Conservation (phyloP, 1,140 invertebrate genomes). For the Bombus pyrosoma region DNA sequence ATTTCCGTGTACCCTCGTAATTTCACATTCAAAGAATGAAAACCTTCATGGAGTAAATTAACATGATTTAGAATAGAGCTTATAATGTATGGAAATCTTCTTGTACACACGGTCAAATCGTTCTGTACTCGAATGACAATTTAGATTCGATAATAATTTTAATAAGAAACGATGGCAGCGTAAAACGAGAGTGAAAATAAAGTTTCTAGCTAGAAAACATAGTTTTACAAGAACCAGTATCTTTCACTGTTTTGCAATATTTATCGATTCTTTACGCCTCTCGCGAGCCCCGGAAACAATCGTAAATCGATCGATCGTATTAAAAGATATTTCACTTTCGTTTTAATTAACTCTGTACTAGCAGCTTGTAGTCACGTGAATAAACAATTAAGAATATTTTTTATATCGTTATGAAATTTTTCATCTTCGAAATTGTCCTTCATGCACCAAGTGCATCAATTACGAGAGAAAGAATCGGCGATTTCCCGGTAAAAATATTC, state of each 20-base stretch:
- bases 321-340: neutral
- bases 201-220: neutral
- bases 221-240: neutral
- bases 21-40: conserved; percentile 79
- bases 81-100: neutral
- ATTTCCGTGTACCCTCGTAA: conserved; percentile 82
- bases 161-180: neutral
- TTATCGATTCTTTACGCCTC: conserved; percentile 17
- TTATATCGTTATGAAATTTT: neutral
- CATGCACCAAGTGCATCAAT: neutral
- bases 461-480: neutral
- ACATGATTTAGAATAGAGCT: neutral
- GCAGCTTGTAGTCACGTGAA: neutral
- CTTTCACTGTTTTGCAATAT: conserved; percentile 25
- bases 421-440: neutral
- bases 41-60: no score
- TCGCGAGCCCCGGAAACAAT: neutral
- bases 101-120: neutral
- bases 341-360: neutral
- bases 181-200: conserved; percentile 24
- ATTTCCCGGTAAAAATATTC: neutral
- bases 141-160: neutral
- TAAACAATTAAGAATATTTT: neutral
- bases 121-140: neutral
- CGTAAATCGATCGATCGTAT: neutral